Conservation (phyloP, 2,797 vertebrate species). For the Parambassis ranga region DNA sequence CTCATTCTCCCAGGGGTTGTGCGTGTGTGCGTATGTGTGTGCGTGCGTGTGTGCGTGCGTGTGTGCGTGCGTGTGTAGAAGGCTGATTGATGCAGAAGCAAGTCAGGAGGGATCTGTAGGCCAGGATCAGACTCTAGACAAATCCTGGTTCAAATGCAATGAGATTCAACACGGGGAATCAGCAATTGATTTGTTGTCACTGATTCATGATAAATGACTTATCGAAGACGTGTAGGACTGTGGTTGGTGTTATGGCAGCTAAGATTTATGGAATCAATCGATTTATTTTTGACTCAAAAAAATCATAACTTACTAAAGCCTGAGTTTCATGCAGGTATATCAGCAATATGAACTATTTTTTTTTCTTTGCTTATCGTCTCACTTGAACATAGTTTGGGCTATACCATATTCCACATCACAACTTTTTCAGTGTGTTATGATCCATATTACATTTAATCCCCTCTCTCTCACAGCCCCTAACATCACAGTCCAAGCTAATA, state of each 20-base stretch:
- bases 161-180: conserved; percentile 45
- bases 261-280: conserved; percentile 60
- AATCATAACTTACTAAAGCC: conserved; percentile 32
- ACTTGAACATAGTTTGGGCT: conserved; percentile 3
- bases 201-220: conserved; percentile 54
- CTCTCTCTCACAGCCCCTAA: conserved; percentile 12
- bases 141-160: conserved; percentile 55
- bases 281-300: conserved; percentile 48
- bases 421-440: conserved; percentile 45
- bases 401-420: conserved; percentile 17
- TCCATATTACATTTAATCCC: conserved; percentile 49
- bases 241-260: conserved; percentile 64
- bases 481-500: conserved; percentile 51
- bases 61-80: conserved; percentile 19
- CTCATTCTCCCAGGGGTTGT: conserved; percentile 15
- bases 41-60: conserved; percentile 4
- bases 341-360: conserved; percentile 51
- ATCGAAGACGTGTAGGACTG: conserved; percentile 26
- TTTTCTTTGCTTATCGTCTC: conserved; percentile 19
- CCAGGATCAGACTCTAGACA: conserved; percentile 24
- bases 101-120: conserved; percentile 31
- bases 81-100: conserved; percentile 33
- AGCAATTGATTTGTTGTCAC: conserved; percentile 52
- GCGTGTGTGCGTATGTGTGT: conserved; percentile 1
- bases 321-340: conserved; percentile 31